Evolutionary conservation across 2,797 vertebrate genomes (phyloP), one percentile per base, ranked within the genome.

Genomic region (Syngnathus rostellatus): DNA sequence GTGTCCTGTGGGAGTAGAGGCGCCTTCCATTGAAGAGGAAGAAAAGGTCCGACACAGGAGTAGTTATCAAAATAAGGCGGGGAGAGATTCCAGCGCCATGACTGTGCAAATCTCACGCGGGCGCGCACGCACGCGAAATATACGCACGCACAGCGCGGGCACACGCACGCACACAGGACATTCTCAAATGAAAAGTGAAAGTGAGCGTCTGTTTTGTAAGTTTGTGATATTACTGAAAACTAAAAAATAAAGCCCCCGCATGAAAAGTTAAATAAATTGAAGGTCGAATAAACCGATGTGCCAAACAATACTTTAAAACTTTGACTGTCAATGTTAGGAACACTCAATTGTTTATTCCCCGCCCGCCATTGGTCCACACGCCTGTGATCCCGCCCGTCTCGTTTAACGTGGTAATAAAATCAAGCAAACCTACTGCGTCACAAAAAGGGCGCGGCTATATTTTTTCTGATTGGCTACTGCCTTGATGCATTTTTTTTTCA

Each of bases 401-500:
- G 19, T 58, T 17, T 17, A 16, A 58, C 55, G 11, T 0, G 31
- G 14, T 16, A 0, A 38, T 5, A 17, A 23, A 55, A 55, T 55
- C 53, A 55, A 55, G 23, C 53, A 11, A 55, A 23, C 53, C 21
- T 14, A 1, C 1, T n/a, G 14, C 31, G 39, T 59, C 38, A 8
- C 10, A 8, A 25, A 5, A 39, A 59, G 39, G 25, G 86, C 73
- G 87, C 1, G 10, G 8, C 7, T 25, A 31, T 8, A 0, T 59
- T 54, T 4, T 14, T 46, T 67, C 2, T 86, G 78, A 90, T 91
- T 90, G 90, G 90, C 71, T 72, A 64, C 1, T 2, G 12, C n/a
- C 0, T 19, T 23, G n/a, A 51, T 25, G 12, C 19, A 66, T 38
- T n/a, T 19, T 31, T 10, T 84, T 89, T 91, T 89, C 66, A 90